Evolutionary conservation across 2,113 vertebrate species (phyloP).

Genomic region (Columba janthina): DNA sequence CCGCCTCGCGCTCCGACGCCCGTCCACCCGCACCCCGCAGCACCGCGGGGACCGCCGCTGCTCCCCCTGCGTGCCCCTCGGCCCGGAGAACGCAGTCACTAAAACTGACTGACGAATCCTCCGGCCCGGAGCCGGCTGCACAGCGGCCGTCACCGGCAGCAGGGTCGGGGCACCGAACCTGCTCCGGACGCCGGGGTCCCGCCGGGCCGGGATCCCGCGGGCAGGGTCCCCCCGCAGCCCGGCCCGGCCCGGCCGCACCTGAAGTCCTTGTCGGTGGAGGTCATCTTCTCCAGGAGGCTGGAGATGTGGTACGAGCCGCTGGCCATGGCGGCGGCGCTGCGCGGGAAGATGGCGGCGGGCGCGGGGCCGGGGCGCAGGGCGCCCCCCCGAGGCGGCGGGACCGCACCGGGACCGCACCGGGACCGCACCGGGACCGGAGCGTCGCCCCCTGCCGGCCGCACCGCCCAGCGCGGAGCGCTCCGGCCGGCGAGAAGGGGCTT

Average conservation of each 20-base stretch:
- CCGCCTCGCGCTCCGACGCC: not conserved
- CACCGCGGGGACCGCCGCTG: fast-evolving
- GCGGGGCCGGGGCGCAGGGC: not conserved
- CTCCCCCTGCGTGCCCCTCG: not conserved
- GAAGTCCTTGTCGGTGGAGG: slow-evolving; percentile 97
- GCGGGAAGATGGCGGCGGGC: slow-evolving; percentile 70
- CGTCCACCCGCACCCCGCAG: fast-evolving
- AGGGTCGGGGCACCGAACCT: fast-evolving
- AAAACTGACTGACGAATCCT: fast-evolving
- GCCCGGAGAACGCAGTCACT: fast-evolving
- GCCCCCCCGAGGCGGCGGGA: not conserved
- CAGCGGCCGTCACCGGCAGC: fast-evolving
- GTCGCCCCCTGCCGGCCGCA: no score
- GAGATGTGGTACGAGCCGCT: slow-evolving; percentile 98
- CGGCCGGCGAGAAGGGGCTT: no score
- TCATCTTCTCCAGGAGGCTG: slow-evolving; percentile 99
- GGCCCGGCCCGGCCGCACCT: slow-evolving; percentile 74
- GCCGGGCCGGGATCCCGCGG: not conserved
- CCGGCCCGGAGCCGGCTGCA: fast-evolving
- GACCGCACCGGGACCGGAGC: no score
- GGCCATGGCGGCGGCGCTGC: slow-evolving; percentile 80
- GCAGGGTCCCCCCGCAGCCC: not conserved
- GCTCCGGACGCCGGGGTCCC: not conserved
- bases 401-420: no score
- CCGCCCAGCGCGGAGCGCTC: no score